Evolutionary conservation across 2,888 invertebrate species (phyloP).

Genomic region (Strigamia maritima): DNA sequence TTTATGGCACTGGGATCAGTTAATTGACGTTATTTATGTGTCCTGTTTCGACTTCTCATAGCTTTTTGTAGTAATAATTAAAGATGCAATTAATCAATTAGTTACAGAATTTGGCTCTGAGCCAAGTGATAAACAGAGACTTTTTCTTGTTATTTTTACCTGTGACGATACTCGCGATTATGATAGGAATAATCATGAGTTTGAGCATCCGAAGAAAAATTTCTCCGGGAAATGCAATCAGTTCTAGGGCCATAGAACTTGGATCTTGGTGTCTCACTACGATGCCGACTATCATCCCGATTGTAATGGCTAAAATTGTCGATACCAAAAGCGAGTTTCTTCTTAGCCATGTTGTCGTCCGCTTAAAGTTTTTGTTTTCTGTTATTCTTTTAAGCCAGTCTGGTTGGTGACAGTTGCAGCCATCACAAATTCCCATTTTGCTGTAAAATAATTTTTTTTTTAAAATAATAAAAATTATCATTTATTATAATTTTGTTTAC

Average conservation of each 20-base stretch:
- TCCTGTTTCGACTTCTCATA: background rate
- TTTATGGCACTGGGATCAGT: no score
- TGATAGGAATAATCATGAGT: constrained; percentile 18
- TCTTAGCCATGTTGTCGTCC: background rate
- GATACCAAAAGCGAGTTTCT: background rate
- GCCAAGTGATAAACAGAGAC: background rate
- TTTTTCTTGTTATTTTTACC: background rate
- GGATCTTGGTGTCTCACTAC: background rate
- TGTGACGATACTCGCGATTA: constrained; percentile 33
- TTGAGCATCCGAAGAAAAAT: constrained; percentile 1
- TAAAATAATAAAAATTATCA: no score
- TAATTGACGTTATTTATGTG: background rate
- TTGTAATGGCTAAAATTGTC: background rate
- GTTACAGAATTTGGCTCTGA: background rate
- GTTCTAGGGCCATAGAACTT: background rate
- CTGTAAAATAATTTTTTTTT: no score
- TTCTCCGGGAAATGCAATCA: constrained; percentile 36
- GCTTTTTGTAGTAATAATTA: background rate
- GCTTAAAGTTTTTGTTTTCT: background rate
- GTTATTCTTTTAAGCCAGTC: background rate
- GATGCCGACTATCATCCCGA: background rate
- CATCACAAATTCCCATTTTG: background rate
- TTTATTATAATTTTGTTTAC: background rate
- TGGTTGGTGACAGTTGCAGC: background rate
- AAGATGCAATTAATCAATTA: background rate